Evolutionary conservation across 2,113 vertebrate species (phyloP).

Genomic region (Lasiurus cinereus): DNA sequence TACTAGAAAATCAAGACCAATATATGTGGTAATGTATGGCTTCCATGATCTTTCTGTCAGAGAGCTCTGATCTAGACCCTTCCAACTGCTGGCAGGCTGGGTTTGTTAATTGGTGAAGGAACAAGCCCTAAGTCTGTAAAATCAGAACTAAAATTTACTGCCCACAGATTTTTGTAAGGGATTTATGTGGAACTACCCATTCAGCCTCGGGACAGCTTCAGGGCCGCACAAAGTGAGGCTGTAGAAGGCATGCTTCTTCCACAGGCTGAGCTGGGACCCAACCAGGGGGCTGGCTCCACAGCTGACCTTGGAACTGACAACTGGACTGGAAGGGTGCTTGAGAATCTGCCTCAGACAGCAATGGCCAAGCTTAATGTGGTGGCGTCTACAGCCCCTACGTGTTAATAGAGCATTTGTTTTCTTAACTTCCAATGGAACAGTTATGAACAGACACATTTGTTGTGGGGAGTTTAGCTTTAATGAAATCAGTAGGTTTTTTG

Average conservation of each 20-base stretch:
- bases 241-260: background rate
- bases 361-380: background rate
- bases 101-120: background rate
- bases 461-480: conserved; percentile 45
- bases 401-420: background rate
- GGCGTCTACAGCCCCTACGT: background rate
- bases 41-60: background rate
- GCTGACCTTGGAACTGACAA: background rate
- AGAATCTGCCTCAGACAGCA: background rate
- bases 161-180: background rate
- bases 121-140: background rate
- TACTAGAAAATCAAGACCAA: background rate
- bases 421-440: background rate
- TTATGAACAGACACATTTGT: conserved; percentile 4
- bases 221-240: background rate
- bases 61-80: background rate
- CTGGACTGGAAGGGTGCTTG: too few relatives aligned
- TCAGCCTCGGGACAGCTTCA: background rate
- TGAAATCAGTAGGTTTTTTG: conserved; percentile 31
- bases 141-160: background rate
- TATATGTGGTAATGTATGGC: background rate
- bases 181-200: background rate
- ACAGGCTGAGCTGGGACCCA: background rate
- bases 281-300: background rate
- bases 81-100: background rate